These are phyloP conservation scores for Propsilocerus akamusi DNA, from an alignment of 1,140 invertebrate species.

Conservation along the genomic window DNA sequence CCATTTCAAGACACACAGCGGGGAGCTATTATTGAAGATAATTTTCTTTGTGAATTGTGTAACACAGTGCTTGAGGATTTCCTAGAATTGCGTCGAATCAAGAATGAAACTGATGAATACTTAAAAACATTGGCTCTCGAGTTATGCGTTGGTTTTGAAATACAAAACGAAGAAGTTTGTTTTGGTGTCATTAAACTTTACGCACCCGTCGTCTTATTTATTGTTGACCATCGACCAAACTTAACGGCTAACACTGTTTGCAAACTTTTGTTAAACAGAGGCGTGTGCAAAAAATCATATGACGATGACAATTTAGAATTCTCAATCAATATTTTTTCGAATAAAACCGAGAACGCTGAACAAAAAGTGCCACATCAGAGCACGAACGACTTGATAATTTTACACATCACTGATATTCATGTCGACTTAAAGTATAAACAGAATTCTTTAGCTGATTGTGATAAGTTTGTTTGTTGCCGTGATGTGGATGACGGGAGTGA, in stretches of 20 bases:
- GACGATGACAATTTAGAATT: neutral
- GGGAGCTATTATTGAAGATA: no score
- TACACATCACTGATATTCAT: conserved; percentile 4
- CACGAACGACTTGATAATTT: neutral
- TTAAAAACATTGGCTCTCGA: neutral
- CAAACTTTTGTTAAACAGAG: neutral
- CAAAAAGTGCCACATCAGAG: neutral
- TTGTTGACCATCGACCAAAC: neutral
- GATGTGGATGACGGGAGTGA: neutral
- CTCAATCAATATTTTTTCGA: neutral
- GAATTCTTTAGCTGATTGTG: neutral
- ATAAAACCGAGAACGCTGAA: neutral
- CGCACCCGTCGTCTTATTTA: neutral
- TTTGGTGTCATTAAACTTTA: neutral
- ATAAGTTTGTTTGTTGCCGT: neutral
- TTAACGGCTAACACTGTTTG: neutral
- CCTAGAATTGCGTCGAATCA: neutral
- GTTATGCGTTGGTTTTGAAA: neutral
- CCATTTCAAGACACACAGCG: no score
- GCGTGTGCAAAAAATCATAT: neutral
- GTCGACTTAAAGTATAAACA: neutral
- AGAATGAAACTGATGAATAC: neutral
- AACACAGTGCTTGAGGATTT: neutral
- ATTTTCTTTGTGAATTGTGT: neutral
- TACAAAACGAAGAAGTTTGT: neutral